A percentile compares a stretch with the other conserved stretches of the same genome.
Evolutionary conservation across 2,888 invertebrate genomes (phyloP).

Genomic region (Hirtodrosophila alboralis): DNA sequence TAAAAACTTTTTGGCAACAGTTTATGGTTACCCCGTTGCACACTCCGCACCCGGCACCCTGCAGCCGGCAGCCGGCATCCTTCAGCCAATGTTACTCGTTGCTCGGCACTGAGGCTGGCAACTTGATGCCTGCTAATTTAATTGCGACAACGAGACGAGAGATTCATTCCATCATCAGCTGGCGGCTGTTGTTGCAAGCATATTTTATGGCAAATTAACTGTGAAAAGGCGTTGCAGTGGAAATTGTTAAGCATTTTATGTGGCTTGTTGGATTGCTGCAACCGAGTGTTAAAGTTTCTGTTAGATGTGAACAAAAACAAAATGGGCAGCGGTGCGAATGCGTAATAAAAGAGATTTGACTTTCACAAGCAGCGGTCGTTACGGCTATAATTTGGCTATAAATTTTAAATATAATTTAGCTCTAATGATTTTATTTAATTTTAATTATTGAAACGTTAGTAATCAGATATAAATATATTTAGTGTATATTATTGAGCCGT

Average conservation of each 20-base stretch:
- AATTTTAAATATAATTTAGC: no score
- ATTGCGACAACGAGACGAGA: conserved; percentile 64
- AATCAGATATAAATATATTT: no score
- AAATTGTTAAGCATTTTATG: conserved; percentile 47
- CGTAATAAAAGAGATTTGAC: conserved; percentile 16
- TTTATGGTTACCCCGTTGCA: conserved; percentile 34
- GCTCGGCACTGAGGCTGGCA: conserved; percentile 14
- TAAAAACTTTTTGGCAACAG: conserved; percentile 77
- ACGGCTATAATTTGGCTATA: no score
- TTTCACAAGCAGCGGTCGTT: not conserved
- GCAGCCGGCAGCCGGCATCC: no score
- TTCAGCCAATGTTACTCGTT: not conserved
- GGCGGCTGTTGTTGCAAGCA: conserved; percentile 52
- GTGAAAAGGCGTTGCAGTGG: conserved; percentile 64
- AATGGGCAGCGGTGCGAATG: conserved; percentile 31
- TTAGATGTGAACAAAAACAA: conserved; percentile 18
- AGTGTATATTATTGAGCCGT: no score
- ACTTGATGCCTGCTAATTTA: conserved; percentile 60
- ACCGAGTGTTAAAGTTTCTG: not conserved
- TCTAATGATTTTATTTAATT: no score
- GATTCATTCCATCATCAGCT: conserved; percentile 36
- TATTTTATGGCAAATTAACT: conserved; percentile 74
- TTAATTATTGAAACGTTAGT: no score
- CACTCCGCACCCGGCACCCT: not conserved
- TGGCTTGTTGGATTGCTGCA: conserved; percentile 15